Conservation (phyloP, 1,140 invertebrate species). For the Cotesia typhae region DNA sequence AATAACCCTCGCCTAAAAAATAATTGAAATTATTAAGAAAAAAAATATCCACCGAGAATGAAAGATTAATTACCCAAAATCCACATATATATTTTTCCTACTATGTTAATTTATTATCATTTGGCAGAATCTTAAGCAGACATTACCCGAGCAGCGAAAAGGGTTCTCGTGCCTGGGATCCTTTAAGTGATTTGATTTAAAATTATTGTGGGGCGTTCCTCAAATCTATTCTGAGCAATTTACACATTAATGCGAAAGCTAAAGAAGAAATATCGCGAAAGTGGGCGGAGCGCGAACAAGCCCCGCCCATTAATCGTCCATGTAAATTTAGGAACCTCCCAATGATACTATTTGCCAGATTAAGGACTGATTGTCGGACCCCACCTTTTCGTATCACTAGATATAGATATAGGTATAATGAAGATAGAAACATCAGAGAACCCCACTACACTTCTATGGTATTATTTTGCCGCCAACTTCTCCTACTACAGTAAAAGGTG, state of each 20-base stretch:
- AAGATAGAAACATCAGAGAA: slow-evolving; percentile 1
- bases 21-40: too few relatives aligned
- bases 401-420: slow-evolving; percentile 9
- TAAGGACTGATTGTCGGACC: too few relatives aligned
- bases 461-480: slow-evolving; percentile 6
- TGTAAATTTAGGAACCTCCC: too few relatives aligned
- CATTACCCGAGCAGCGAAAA: slow-evolving; percentile 2
- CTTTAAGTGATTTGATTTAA: slow-evolving; percentile 10
- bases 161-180: slow-evolving; percentile 4
- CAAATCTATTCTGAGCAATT: background rate
- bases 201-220: background rate
- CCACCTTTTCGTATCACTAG: background rate
- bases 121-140: background rate
- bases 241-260: background rate
- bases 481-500: slow-evolving; percentile 48
- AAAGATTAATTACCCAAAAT: background rate
- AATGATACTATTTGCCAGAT: too few relatives aligned
- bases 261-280: too few relatives aligned
- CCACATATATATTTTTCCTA: background rate
- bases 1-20: too few relatives aligned
- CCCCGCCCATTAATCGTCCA: background rate
- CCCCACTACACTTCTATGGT: slow-evolving; percentile 23
- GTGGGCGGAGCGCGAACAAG: too few relatives aligned
- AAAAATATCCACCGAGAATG: background rate
- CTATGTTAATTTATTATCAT: background rate